Percentiles rank a stretch among this genome's conserved stretches.
Conservation (phyloP, 2,888 invertebrate genomes). For the Morpho deidamia region DNA sequence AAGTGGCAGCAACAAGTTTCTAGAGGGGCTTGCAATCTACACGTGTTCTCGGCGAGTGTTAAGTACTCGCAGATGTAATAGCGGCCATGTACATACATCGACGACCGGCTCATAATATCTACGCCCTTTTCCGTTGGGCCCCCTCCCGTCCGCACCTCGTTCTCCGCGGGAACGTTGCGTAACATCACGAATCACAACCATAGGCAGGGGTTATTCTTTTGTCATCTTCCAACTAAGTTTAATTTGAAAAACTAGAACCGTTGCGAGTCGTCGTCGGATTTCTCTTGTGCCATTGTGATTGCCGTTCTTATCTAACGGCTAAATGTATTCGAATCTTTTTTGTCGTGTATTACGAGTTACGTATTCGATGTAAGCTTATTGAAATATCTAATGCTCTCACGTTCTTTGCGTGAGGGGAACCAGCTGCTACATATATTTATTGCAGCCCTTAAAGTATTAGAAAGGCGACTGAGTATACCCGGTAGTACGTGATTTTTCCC, state of each 20-base stretch:
- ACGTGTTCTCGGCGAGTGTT: conserved; percentile 25
- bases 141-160: conserved; percentile 6
- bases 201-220: conserved; percentile 29
- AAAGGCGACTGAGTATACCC: background rate
- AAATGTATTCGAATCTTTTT: conserved; percentile 18
- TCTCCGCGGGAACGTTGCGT: conserved; percentile 22
- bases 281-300: conserved; percentile 19
- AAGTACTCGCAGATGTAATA: conserved; percentile 26
- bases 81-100: conserved; percentile 20
- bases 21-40: conserved; percentile 18
- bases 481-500: too few relatives aligned
- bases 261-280: conserved; percentile 22
- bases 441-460: background rate
- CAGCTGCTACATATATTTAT: background rate
- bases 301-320: conserved; percentile 24
- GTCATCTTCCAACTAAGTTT: conserved; percentile 27
- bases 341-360: conserved; percentile 3
- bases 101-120: conserved; percentile 20
- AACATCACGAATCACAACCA: conserved; percentile 27
- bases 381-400: conserved; percentile 20
- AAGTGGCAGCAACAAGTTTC: conserved; percentile 19
- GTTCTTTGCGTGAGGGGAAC: conserved; percentile 16
- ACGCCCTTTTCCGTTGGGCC: conserved; percentile 23
- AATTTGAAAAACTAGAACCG: conserved; percentile 22
- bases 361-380: conserved; percentile 5